Conservation (phyloP, 2,888 invertebrate genomes). For the Caenorhabditis doughertyi region DNA sequence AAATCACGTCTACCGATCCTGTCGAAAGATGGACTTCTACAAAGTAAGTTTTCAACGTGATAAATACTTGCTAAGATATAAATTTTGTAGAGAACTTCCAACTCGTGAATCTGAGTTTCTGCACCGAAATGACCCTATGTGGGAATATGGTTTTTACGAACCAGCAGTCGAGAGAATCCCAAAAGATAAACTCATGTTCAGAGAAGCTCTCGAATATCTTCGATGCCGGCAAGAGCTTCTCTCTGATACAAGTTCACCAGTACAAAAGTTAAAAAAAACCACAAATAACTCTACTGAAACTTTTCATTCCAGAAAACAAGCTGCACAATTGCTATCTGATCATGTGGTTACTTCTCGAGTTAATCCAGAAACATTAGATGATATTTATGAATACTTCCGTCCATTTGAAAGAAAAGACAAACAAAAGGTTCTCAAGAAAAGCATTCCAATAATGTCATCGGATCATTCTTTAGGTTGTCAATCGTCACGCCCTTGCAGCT, state of each 20-base stretch:
- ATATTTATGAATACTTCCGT: slow-evolving; percentile 78
- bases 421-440: no score
- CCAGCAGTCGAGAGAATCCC: slow-evolving; percentile 77
- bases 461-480: slow-evolving; percentile 73
- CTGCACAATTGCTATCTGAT: slow-evolving; percentile 41
- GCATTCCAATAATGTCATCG: neutral
- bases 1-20: slow-evolving; percentile 76
- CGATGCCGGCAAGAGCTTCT: slow-evolving; percentile 71
- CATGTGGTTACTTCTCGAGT: slow-evolving; percentile 70
- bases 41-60: slow-evolving; percentile 58
- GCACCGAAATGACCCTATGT: slow-evolving; percentile 75
- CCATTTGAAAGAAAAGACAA: slow-evolving; percentile 77
- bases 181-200: slow-evolving; percentile 75
- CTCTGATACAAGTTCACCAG: slow-evolving; percentile 43
- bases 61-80: neutral
- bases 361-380: slow-evolving; percentile 71
- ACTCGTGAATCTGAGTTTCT: slow-evolving; percentile 74
- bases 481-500: slow-evolving; percentile 66
- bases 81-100: slow-evolving; percentile 72
- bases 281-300: no score
- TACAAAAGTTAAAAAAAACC: slow-evolving; percentile 51
- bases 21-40: slow-evolving; percentile 72
- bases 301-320: slow-evolving; percentile 51
- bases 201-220: slow-evolving; percentile 79
- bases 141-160: slow-evolving; percentile 81